A percentile compares a stretch with the other conserved stretches of the same genome.
These are phyloP conservation scores for Epinephelus malabaricus DNA, from an alignment of 2,797 vertebrate genomes.

Conservation along the genomic window DNA sequence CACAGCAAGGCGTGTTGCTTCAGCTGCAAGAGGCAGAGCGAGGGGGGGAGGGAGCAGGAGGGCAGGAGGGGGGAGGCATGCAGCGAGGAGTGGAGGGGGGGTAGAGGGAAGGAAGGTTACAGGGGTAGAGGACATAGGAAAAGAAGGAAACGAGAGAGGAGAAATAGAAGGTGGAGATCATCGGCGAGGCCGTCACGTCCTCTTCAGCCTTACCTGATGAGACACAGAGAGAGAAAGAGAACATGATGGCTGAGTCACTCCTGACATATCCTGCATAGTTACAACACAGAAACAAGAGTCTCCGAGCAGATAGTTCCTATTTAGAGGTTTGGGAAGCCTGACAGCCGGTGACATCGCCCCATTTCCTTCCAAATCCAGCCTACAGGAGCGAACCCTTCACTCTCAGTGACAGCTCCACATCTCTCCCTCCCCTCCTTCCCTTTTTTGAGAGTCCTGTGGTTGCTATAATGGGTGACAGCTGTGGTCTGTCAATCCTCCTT, in stretches of 20 bases:
- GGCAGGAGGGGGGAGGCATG: conserved; percentile 3
- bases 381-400: conserved; percentile 56
- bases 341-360: conserved; percentile 53
- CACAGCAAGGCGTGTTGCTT: conserved; percentile 94
- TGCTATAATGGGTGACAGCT: conserved; percentile 85
- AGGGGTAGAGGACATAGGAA: conserved; percentile 3
- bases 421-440: conserved; percentile 50
- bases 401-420: conserved; percentile 70
- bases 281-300: conserved; percentile 15
- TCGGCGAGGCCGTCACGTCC: conserved; percentile 28
- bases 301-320: conserved; percentile 67
- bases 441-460: conserved; percentile 75
- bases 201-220: conserved; percentile 79
- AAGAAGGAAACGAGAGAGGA: conserved; percentile 15
- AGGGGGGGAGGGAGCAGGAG: conserved; percentile 29
- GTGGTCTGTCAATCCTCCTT: conserved; percentile 86
- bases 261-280: not conserved
- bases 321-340: conserved; percentile 60
- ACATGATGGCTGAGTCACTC: conserved; percentile 3
- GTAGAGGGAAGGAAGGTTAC: not conserved
- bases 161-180: conserved; percentile 21
- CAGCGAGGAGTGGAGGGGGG: not conserved
- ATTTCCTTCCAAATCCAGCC: conserved; percentile 66
- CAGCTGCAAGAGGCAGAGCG: conserved; percentile 68
- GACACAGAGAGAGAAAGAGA: conserved; percentile 54